Evolutionary conservation across 1,140 invertebrate species (phyloP).

Genomic region (Lutraria rhynchaena): DNA sequence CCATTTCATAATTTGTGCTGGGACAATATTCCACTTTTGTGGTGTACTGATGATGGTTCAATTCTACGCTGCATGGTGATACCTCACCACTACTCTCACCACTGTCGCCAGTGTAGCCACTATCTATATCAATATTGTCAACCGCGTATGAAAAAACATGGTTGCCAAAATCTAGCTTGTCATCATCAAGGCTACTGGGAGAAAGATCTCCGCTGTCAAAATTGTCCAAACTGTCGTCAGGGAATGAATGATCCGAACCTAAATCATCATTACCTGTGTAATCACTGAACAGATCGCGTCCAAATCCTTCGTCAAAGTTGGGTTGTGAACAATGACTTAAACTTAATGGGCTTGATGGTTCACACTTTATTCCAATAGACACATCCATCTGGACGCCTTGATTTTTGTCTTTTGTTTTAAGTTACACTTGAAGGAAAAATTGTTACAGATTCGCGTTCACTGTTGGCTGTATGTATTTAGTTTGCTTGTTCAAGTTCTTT

Average conservation of each 20-base stretch:
- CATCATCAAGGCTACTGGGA: slow-evolving; percentile 76
- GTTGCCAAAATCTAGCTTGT: slow-evolving; percentile 67
- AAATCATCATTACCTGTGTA: slow-evolving; percentile 76
- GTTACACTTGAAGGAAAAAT: no score
- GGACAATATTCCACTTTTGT: slow-evolving; percentile 65
- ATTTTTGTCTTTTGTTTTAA: no score
- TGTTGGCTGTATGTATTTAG: no score
- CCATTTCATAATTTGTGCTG: slow-evolving; percentile 69
- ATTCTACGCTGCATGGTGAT: slow-evolving; percentile 59
- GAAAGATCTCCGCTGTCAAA: slow-evolving; percentile 77
- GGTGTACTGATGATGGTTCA: slow-evolving; percentile 41
- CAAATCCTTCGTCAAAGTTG: slow-evolving; percentile 77
- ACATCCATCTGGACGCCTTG: slow-evolving; percentile 74
- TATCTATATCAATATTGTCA: slow-evolving; percentile 71
- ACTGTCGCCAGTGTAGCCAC: slow-evolving; percentile 75
- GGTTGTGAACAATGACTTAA: slow-evolving; percentile 74
- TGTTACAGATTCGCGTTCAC: no score
- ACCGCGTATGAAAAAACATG: slow-evolving; percentile 64
- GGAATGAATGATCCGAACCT: slow-evolving; percentile 76
- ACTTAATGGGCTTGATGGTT: slow-evolving; percentile 77
- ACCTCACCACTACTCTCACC: slow-evolving; percentile 67
- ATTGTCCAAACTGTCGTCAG: slow-evolving; percentile 73
- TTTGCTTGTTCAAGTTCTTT: no score
- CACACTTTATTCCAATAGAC: slow-evolving; percentile 77
- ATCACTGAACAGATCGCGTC: slow-evolving; percentile 76